Conservation (phyloP, 2,797 vertebrate species). For the Acestrorhynchus altus region DNA sequence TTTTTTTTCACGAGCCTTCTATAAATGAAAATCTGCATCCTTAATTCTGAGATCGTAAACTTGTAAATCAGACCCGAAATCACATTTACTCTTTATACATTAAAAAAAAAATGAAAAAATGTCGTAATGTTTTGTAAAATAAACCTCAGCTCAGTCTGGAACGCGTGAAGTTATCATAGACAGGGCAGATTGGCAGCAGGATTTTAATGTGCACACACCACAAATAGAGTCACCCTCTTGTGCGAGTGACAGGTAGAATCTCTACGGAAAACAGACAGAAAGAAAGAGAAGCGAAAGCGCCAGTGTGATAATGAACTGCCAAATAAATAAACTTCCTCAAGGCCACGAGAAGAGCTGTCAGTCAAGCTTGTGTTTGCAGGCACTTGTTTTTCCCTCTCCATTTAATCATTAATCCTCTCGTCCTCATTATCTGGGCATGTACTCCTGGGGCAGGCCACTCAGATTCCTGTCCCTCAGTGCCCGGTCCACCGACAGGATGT, state of each 20-base stretch:
- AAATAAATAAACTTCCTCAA: conserved; percentile 28
- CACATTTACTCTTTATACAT: too few relatives aligned
- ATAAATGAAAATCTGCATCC: too few relatives aligned
- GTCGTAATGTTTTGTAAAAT: background rate
- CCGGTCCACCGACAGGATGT: conserved; percentile 86
- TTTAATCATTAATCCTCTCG: background rate
- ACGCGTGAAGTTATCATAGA: background rate
- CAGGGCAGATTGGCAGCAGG: background rate
- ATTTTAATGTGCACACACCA: conserved; percentile 13
- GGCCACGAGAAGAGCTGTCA: conserved; percentile 20
- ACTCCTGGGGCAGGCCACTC: conserved; percentile 87
- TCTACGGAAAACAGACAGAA: background rate
- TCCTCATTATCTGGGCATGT: conserved; percentile 88
- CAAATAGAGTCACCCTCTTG: conserved; percentile 1
- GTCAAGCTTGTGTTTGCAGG: conserved; percentile 39
- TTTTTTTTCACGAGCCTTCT: too few relatives aligned
- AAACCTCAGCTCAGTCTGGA: background rate
- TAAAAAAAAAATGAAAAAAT: too few relatives aligned
- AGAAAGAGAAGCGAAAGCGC: background rate
- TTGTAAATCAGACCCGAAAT: too few relatives aligned
- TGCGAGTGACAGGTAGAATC: conserved; percentile 13
- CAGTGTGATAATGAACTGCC: conserved; percentile 15
- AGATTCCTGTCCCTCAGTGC: conserved; percentile 88
- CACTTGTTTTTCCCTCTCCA: conserved; percentile 45
- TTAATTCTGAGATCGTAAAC: too few relatives aligned